Evolutionary conservation across 2,888 invertebrate genomes (phyloP).

Genomic region (Cetonia aurata): DNA sequence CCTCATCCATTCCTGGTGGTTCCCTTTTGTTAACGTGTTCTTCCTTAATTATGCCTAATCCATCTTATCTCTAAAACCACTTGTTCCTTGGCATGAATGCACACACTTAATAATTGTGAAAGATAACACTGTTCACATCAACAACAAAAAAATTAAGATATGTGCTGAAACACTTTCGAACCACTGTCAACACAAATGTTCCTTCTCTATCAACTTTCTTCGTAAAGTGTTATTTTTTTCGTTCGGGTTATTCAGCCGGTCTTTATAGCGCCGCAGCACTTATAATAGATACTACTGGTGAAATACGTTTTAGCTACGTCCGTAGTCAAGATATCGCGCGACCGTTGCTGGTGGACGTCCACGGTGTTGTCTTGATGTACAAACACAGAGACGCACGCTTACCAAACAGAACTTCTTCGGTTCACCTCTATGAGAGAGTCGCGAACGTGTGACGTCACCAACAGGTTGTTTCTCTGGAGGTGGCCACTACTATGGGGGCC

Average conservation of each 20-base stretch:
- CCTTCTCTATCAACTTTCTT: not conserved
- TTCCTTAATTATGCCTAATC: slow-evolving; percentile 20
- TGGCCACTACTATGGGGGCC: slow-evolving; percentile 62
- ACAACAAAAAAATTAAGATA: slow-evolving; percentile 2
- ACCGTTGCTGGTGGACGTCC: slow-evolving; percentile 28
- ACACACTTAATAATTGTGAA: slow-evolving; percentile 2
- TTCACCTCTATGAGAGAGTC: slow-evolving; percentile 45
- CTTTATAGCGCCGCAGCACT: slow-evolving; percentile 13
- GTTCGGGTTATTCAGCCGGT: not conserved
- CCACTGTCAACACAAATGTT: slow-evolving; percentile 5
- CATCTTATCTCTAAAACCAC: slow-evolving; percentile 31
- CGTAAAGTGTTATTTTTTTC: not conserved
- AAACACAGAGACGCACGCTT: slow-evolving; percentile 29
- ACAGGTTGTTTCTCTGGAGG: slow-evolving; percentile 63
- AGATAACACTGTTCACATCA: slow-evolving; percentile 38
- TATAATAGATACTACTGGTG: not conserved
- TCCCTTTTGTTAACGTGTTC: slow-evolving; percentile 8
- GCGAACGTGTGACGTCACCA: slow-evolving; percentile 60
- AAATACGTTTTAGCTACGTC: slow-evolving; percentile 27
- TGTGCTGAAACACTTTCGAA: slow-evolving; percentile 3
- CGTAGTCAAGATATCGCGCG: slow-evolving; percentile 17
- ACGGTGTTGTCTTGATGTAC: slow-evolving; percentile 41
- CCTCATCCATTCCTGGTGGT: slow-evolving; percentile 43
- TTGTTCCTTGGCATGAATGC: slow-evolving; percentile 15
- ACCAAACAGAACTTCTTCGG: slow-evolving; percentile 40